Base-by-base conservation (phyloP, 2,888 invertebrate species). In the Catonia carolina region DNA sequence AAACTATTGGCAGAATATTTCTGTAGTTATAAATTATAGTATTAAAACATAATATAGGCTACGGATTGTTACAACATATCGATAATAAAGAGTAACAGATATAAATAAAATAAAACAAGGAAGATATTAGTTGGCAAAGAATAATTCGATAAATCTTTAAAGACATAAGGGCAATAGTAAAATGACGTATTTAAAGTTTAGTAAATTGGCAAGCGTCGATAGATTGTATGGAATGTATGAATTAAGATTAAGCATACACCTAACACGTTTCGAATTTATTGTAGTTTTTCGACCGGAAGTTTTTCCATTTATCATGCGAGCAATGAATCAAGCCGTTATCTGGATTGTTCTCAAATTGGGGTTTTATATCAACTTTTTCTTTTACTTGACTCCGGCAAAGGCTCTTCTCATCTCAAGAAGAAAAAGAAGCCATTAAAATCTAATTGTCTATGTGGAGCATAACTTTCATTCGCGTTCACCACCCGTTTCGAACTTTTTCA, bases 391-490 rank as follows among this genome's bases (percentile, higher is more conserved):
- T 45, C 22, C 22, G n/a, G 27, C 27, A 8, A 27, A 45, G 22
- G 45, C 45, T 45, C 22, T 45, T 22, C 18, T 45, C 45, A 22
- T 27, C n/a, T n/a, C n/a, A n/a, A n/a, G n/a, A n/a, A n/a, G n/a
- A n/a, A n/a, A n/a, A 22, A 45, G 45, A 45, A 45, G 20, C 45
- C 45, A 45, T 45, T 45, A 45, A 45, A 45, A 45, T 45, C 45
- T 45, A 45, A 45, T 45, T 20, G 45, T 45, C 45, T 45, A 45
- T 45, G 45, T 45, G 45, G 45, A 27, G 45, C 45, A 45, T 45
- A 45, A 45, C 45, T 45, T 45, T 20, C 18, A 23, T 12, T 22
- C 23, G 20, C 27, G 14, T 45, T 14, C 22, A 22, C 45, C 45
- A 23, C 45, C 22, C 27, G 45, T 20, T 14, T 20, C 45, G 45